A percentile compares a stretch with the other conserved stretches of the same genome.
These are phyloP conservation scores for Drosophila chauvacae DNA, from an alignment of 1,140 invertebrate species.

Conservation along the genomic window DNA sequence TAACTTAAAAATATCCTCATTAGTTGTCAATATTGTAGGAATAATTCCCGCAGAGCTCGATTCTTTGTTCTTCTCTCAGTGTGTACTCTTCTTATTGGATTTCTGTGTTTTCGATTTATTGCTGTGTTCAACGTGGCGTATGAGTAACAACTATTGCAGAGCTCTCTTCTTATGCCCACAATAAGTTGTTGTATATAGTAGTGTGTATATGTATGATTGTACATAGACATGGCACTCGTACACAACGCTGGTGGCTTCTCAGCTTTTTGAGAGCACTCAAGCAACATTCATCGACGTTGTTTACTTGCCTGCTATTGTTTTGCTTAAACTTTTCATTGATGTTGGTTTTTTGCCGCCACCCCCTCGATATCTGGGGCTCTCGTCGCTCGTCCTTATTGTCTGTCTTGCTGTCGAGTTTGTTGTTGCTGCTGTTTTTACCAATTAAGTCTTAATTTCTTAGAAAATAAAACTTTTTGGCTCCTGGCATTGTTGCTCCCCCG, in stretches of 20 bases:
- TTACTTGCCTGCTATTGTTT: conserved; percentile 76
- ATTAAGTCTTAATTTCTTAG: conserved; percentile 84
- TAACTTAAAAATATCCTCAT: neutral
- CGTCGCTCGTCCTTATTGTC: conserved; percentile 55
- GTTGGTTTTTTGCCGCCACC: conserved; percentile 65
- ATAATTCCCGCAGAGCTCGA: neutral
- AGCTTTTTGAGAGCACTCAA: conserved; percentile 62
- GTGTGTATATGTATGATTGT: neutral
- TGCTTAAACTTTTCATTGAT: conserved; percentile 83
- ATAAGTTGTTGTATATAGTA: conserved; percentile 3
- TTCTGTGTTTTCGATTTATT: conserved; percentile 55
- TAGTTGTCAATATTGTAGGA: neutral
- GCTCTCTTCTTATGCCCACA: neutral
- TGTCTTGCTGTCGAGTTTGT: conserved; percentile 29
- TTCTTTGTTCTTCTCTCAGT: neutral
- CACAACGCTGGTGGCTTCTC: conserved; percentile 39
- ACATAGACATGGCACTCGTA: conserved; percentile 25
- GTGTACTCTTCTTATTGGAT: conserved; percentile 29
- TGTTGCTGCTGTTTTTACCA: conserved; percentile 77
- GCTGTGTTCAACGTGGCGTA: conserved; percentile 65
- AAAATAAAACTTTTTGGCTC: conserved; percentile 83
- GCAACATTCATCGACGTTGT: conserved; percentile 79
- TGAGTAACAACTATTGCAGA: conserved; percentile 62
- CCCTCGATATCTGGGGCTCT: conserved; percentile 51
- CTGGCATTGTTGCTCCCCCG: conserved; percentile 58